Evolutionary conservation across 1,140 invertebrate genomes (phyloP).

Genomic region (Aphelenchoides avenae): DNA sequence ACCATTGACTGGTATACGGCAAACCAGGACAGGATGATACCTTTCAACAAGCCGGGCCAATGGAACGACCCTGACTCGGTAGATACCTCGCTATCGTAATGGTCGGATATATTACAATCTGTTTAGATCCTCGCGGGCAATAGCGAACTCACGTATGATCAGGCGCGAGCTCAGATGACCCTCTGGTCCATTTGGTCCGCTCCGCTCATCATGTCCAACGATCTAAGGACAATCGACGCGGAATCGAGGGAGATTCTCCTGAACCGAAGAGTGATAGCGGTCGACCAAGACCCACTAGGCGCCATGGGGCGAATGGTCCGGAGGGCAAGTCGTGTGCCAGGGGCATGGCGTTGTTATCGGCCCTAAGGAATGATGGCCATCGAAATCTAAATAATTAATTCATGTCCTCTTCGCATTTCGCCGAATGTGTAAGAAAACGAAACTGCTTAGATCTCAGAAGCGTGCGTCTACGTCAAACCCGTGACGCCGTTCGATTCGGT

Average conservation of each 20-base stretch:
- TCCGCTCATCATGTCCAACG: constrained; percentile 91
- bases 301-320: too few relatives aligned
- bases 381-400: too few relatives aligned
- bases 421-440: too few relatives aligned
- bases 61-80: constrained; percentile 98
- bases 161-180: constrained; percentile 92
- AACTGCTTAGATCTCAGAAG: too few relatives aligned
- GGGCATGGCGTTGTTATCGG: too few relatives aligned
- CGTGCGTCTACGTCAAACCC: too few relatives aligned
- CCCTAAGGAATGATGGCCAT: too few relatives aligned
- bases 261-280: constrained; percentile 86
- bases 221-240: constrained; percentile 79
- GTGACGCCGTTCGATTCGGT: too few relatives aligned
- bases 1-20: constrained; percentile 93
- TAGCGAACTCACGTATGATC: constrained; percentile 88
- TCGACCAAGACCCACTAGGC: constrained; percentile 90
- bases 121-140: constrained; percentile 88
- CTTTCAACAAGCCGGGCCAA: constrained; percentile 86
- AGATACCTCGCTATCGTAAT: too few relatives aligned
- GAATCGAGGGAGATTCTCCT: constrained; percentile 86
- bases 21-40: constrained; percentile 81
- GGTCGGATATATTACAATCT: too few relatives aligned
- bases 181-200: constrained; percentile 94
- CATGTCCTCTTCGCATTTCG: too few relatives aligned
- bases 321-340: too few relatives aligned